Base-by-base conservation (phyloP, 2,113 vertebrate species). In the Upupa epops region DNA sequence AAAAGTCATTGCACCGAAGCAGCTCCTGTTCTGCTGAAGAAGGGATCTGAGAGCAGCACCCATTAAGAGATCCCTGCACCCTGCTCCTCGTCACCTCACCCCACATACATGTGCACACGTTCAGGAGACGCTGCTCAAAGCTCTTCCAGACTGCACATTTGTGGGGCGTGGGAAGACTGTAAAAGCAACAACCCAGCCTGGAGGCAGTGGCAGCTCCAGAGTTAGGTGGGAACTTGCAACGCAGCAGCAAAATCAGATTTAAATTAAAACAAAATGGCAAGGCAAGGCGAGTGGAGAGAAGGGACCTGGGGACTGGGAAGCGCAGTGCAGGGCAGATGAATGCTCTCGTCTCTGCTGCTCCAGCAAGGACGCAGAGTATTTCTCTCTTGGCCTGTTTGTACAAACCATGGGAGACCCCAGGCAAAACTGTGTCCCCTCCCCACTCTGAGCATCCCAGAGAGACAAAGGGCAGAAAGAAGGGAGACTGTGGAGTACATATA, bases 241-340 rank as follows among this genome's bases (percentile, higher is more conserved):
- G 68, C 6, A 2, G 86, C 86, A 90, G 80, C 52, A 83, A 95
- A 95, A 94, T 94, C 75, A 84, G 70, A 92, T 84, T 74, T 55
- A 90, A 83, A 88, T 92, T 70, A 93, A 76, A 68, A 63, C 69
- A 46, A 73, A 68, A 56, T 32, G 72, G 37, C 32, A n/a, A 49
- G 26, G 59, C 7, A 83, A 83, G 66, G 24, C 78, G 89, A 92
- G 83, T 4, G 3, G 83, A 56, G 56, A 2, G 0, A 65, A 83
- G 93, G 73, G 88, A 70, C 25, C 18, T 1, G 1, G 83, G 52
- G 85, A 92, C 75, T 85, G 5, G 2, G 80, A 64, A 68, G 61
- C 49, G 59, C n/a, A 70, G 69, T 86, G 58, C 74, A 87, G 74
- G 89, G 74, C 75, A 76, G 51, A 74, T 59, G 84, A 74, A 64